phyloP scores from a whole-genome alignment of 2,888 invertebrate species.

The Lepetodrilus schrolli region DNA sequence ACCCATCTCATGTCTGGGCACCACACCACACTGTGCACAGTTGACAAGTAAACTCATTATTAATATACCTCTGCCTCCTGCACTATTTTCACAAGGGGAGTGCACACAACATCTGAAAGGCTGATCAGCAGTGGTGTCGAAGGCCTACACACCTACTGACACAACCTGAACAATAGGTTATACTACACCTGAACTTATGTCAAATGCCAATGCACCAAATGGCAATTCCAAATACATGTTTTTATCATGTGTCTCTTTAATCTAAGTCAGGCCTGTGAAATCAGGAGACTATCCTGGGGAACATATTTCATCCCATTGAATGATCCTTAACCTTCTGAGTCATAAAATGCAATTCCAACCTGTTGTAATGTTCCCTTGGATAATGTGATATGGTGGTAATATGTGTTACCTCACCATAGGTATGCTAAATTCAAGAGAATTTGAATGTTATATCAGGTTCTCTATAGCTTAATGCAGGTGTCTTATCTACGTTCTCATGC shows the following conservation, averaged over 20 bases:
- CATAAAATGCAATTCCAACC: neutral
- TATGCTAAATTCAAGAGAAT: too few relatives aligned
- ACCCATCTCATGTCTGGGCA: too few relatives aligned
- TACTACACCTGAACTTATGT: neutral
- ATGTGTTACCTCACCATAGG: too few relatives aligned
- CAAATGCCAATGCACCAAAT: neutral
- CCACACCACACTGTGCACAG: too few relatives aligned
- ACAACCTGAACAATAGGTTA: neutral
- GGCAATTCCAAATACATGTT: neutral
- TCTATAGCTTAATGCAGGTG: too few relatives aligned
- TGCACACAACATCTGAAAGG: neutral
- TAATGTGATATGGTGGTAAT: too few relatives aligned
- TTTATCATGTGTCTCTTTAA: neutral
- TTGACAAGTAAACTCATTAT: too few relatives aligned
- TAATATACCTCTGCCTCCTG: too few relatives aligned
- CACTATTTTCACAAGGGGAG: too few relatives aligned
- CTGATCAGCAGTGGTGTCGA: neutral
- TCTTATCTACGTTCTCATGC: too few relatives aligned
- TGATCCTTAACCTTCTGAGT: neutral
- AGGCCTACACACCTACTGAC: neutral
- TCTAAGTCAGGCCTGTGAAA: neutral
- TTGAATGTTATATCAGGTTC: too few relatives aligned
- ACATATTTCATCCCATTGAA: neutral
- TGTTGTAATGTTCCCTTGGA: too few relatives aligned
- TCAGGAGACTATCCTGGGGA: neutral